These are phyloP conservation scores for Mus caroli DNA, from an alignment of 2,797 vertebrate species.

Conservation along the genomic window DNA sequence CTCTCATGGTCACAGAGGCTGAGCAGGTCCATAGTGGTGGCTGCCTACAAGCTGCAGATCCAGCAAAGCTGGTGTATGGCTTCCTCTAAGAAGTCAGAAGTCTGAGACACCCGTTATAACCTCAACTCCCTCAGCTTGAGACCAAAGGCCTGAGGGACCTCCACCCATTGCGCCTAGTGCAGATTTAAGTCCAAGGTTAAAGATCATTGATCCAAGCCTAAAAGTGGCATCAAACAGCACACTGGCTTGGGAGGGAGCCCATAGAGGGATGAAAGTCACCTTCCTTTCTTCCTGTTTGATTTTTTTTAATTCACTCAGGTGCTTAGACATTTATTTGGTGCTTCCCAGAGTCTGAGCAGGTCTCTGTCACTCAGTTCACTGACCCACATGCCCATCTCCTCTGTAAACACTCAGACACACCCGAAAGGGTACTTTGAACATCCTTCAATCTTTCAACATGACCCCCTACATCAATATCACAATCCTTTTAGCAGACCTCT, in stretches of 20 bases:
- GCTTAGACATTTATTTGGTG: not conserved
- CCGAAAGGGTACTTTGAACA: not conserved
- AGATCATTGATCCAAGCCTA: not conserved
- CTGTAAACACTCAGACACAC: not conserved
- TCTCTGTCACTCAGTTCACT: not conserved
- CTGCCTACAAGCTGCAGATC: not conserved
- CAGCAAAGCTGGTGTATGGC: not conserved
- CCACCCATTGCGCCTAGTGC: not conserved
- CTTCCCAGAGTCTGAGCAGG: not conserved
- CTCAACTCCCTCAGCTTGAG: too few species aligned
- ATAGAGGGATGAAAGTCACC: not conserved
- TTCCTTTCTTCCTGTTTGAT: not conserved
- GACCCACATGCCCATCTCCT: not conserved
- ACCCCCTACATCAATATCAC: not conserved
- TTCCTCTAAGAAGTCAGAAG: not conserved
- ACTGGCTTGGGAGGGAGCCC: not conserved
- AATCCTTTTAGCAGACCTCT: not conserved
- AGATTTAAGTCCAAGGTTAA: not conserved
- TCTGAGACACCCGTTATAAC: not conserved
- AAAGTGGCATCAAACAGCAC: not conserved
- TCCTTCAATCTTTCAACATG: not conserved
- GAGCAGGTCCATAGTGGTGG: not conserved
- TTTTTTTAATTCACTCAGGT: not conserved
- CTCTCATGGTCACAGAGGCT: not conserved
- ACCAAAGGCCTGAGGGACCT: too few species aligned